Conservation (phyloP, 2,797 vertebrate species). For the Varecia variegata region DNA sequence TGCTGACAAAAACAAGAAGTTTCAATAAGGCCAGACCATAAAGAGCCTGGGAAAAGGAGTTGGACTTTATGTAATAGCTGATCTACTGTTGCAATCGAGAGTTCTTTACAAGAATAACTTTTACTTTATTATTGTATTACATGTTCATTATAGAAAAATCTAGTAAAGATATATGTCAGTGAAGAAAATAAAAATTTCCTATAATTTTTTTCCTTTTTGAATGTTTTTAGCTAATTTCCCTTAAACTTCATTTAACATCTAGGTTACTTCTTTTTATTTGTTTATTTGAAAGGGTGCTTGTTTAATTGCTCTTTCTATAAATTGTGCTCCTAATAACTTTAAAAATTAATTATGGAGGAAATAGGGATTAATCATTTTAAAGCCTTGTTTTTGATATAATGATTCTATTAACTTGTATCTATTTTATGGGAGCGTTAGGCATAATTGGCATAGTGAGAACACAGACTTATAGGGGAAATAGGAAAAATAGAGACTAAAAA, state of each 20-base stretch:
- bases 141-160: constrained; percentile 13
- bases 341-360: constrained; percentile 3
- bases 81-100: not conserved
- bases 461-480: not conserved
- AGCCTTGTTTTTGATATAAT: constrained; percentile 11
- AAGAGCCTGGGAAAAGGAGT: not conserved
- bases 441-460: not conserved
- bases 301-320: constrained; percentile 20
- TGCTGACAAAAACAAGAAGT: not conserved
- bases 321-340: not conserved
- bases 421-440: not conserved
- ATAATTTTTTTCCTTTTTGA: not conserved
- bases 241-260: constrained; percentile 42
- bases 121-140: not conserved
- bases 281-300: constrained; percentile 33
- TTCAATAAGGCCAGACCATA: not conserved
- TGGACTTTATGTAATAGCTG: not conserved
- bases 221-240: constrained; percentile 39
- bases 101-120: constrained; percentile 1
- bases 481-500: not conserved
- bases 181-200: constrained; percentile 33
- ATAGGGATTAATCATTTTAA: not conserved
- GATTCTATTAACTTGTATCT: constrained; percentile 8
- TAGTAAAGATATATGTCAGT: not conserved
- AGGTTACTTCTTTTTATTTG: not conserved